phyloP scores from a whole-genome alignment of 2,888 invertebrate genomes.

The Drosophila longiperda region DNA sequence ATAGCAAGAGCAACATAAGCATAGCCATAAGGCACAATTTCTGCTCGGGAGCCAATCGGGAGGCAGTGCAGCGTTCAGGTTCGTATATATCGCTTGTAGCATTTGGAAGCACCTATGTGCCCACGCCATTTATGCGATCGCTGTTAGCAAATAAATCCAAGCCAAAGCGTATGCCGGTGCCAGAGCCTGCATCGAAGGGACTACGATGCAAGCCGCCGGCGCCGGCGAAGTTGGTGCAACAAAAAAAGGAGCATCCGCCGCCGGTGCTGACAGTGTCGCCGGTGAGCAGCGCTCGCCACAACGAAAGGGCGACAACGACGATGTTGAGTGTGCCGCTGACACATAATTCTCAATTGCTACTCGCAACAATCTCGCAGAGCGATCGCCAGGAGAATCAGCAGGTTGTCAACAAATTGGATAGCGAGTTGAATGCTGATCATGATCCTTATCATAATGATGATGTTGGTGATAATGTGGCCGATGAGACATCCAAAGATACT shows the following conservation, averaged over 20 bases:
- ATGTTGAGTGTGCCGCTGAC: slow-evolving; percentile 40
- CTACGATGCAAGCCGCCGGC: slow-evolving; percentile 22
- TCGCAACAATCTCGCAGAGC: slow-evolving; percentile 42
- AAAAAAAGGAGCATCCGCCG: slow-evolving; percentile 43
- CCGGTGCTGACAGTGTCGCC: slow-evolving; percentile 58
- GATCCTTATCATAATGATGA: not conserved
- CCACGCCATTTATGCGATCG: not conserved
- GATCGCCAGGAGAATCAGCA: slow-evolving; percentile 45
- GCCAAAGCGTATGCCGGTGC: not conserved
- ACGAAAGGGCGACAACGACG: not conserved
- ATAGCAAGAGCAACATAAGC: not conserved
- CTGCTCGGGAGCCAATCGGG: not conserved
- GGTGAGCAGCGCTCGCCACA: slow-evolving; percentile 37
- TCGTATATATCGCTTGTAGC: slow-evolving; percentile 8
- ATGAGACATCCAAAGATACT: slow-evolving; percentile 30
- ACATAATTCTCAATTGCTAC: slow-evolving; percentile 49
- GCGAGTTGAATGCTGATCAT: not conserved
- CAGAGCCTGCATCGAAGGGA: slow-evolving; percentile 5
- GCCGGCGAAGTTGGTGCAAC: slow-evolving; percentile 24
- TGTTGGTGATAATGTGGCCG: slow-evolving; percentile 4
- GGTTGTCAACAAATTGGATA: slow-evolving; percentile 45
- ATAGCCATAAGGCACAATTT: not conserved
- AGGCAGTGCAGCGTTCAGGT: not conserved
- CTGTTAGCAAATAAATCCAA: not conserved
- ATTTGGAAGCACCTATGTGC: slow-evolving; percentile 26